Evolutionary conservation across 2,888 invertebrate genomes (phyloP).

Genomic region (Sthenelais limicola): DNA sequence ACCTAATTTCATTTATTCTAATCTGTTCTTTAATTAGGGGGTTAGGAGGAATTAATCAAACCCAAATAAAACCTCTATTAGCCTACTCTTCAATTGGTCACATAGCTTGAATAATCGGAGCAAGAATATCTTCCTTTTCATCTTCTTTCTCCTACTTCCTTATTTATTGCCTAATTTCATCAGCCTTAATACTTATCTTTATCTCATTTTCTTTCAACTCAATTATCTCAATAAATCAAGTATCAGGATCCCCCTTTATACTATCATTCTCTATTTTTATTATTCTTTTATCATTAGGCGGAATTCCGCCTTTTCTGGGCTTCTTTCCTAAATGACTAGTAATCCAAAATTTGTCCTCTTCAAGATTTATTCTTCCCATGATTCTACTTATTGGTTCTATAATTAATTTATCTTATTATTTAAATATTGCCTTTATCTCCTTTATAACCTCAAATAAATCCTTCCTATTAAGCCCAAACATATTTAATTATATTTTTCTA

Average conservation of each 20-base stretch:
- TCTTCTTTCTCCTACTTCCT: conserved; percentile 42
- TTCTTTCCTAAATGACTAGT: conserved; percentile 50
- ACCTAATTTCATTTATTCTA: conserved; percentile 5
- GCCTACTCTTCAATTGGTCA: conserved; percentile 55
- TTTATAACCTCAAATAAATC: conserved; percentile 10
- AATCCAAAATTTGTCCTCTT: conserved; percentile 4
- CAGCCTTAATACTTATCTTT: conserved; percentile 39
- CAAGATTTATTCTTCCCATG: conserved; percentile 18
- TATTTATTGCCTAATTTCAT: conserved; percentile 37
- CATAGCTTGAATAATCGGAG: conserved; percentile 51
- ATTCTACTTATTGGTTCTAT: conserved; percentile 43
- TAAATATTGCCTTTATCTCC: conserved; percentile 44
- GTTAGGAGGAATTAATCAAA: conserved; percentile 48
- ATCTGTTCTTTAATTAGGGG: conserved; percentile 48
- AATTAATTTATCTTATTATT: conserved; percentile 48
- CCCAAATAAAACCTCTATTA: conserved; percentile 48
- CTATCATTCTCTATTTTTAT: background rate
- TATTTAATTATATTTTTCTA: background rate
- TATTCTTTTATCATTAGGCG: conserved; percentile 44
- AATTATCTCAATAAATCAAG: background rate
- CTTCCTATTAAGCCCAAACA: background rate
- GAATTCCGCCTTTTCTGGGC: conserved; percentile 49
- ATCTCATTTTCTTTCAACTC: too few species aligned
- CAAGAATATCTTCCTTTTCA: background rate
- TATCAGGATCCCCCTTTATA: background rate